Base-by-base conservation (phyloP, 1,140 invertebrate species). In the Leucophenga varia region DNA sequence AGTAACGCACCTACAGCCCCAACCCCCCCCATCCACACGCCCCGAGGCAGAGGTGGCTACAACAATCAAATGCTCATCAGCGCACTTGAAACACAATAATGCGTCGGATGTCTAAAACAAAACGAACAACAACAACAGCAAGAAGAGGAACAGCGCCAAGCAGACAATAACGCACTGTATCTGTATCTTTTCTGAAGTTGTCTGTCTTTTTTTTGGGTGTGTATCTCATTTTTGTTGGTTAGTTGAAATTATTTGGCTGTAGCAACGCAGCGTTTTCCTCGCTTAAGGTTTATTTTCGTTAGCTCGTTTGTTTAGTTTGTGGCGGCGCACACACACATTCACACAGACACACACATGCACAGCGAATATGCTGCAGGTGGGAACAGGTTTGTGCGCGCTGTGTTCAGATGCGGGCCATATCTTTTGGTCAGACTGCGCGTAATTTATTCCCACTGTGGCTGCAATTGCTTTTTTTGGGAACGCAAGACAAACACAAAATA, bases 41-140 rank as follows among this genome's bases (percentile, higher is more conserved):
- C 21, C 46, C 35, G 21, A 14, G 17, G 22, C 40, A 46, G 38
- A 49, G 36, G 53, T 61, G 59, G 47, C 45, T 59, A 54, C 63
- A 52, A 51, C 59, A 61, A 67, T 67, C 64, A 67, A 67, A 67
- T 67, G 59, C 63, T 67, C 63, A 67, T 67, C 63, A 67, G 64
- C 63, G 63, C 59, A 67, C 63, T 67, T 67, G 63, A 67, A 67
- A 61, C 21, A 54, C 48, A 67, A 52, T 61, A 61, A 65, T 65
- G 58, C 61, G 58, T 58, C 39, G 43, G 57, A 55, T 58, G 47
- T 39, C 45, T 57, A 55, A 60, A 56, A 49, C 54, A 57, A 45
- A 58, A 48, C 22, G 21, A 16, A 43, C 16, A 31, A 35, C 18
- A 30, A 44, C 36, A 10, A 42, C 28, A 19, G 22, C 10, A 37